Evolutionary conservation across 2,113 vertebrate species (phyloP).

Genomic region (Macrotis lagotis): DNA sequence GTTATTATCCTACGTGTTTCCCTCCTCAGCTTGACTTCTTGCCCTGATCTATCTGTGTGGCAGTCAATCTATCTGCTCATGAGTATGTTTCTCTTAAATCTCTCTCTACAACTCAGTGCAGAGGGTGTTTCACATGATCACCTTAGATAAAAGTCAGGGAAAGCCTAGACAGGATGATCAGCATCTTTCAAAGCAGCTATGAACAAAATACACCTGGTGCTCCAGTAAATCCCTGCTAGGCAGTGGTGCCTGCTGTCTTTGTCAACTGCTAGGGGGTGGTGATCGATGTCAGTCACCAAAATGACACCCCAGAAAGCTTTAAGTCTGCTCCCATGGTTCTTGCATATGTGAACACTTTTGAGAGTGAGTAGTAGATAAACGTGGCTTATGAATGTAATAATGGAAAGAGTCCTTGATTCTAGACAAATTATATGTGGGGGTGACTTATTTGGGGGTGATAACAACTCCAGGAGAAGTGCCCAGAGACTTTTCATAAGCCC

Average conservation of each 20-base stretch:
- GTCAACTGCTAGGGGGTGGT: slow-evolving; percentile 63
- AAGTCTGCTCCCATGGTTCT: slow-evolving; percentile 17
- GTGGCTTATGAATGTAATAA: slow-evolving; percentile 3
- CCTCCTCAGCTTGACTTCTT: background rate
- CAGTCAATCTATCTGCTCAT: slow-evolving; percentile 20
- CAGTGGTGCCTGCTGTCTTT: slow-evolving; percentile 65
- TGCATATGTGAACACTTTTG: background rate
- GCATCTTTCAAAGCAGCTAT: slow-evolving; percentile 67
- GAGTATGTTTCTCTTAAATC: slow-evolving; percentile 17
- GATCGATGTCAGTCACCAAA: slow-evolving; percentile 69
- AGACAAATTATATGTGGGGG: slow-evolving; percentile 51
- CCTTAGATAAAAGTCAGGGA: background rate
- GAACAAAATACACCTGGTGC: slow-evolving; percentile 67
- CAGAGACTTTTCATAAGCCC: slow-evolving; percentile 75
- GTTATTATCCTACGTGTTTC: background rate
- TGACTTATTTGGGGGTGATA: slow-evolving; percentile 69
- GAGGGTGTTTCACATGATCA: slow-evolving; percentile 11
- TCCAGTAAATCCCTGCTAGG: slow-evolving; percentile 61
- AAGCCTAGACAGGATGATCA: slow-evolving; percentile 19
- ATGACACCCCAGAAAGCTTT: slow-evolving; percentile 52
- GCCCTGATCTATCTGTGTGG: slow-evolving; percentile 15
- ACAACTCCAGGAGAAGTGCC: slow-evolving; percentile 64
- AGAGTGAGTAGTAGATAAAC: slow-evolving; percentile 30
- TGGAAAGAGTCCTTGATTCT: slow-evolving; percentile 29
- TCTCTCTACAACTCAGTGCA: slow-evolving; percentile 46